Evolutionary conservation across 2,888 invertebrate species (phyloP), one percentile per base, ranked within the genome.

Genomic region (Sarcophaga carnaria): DNA sequence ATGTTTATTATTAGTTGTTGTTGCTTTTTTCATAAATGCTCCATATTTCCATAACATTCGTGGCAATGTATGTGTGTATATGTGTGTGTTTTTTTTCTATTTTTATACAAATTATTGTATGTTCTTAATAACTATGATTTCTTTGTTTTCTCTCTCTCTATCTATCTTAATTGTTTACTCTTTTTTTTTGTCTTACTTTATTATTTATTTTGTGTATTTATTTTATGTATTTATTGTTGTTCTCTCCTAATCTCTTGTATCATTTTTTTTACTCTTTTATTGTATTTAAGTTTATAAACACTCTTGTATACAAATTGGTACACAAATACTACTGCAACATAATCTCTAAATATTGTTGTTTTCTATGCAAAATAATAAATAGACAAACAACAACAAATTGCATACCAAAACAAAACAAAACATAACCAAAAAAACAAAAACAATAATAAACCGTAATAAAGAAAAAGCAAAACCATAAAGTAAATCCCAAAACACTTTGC

Each of bases 301-400:
- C 59, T 47, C 67, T 74, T 69, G 59, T 62, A 62, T 79, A 66
- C 70, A 87, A 84, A 87, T 87, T 66, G 84, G 37, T 63, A 84
- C 79, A 78, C 59, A 87, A 79, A 79, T 82, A 76, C 70, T 84
- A 62, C 62, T 76, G 78, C 81, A 69, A 64, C 67, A 84, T 69
- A 84, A 84, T 84, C 81, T 82, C 27, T 84, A 79, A 71, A 80
- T 71, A 76, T 76, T 70, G 11, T 63, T 66, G 20, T 66, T 47
- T 70, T 49, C 22, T 27, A 59, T 72, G 2, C 66, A 11, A 66
- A 76, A 70, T 70, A 70, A 47, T 20, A n/a, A 64, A 63, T 63
- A 45, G 4, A 67, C 54, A 69, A 77, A 25, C 27, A 75, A 62
- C 60, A 63, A 59, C 49, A 49, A 37, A 72, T 62, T 45, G 60